phyloP scores from a whole-genome alignment of 2,113 vertebrate genomes.

The Glaucomys volans region DNA sequence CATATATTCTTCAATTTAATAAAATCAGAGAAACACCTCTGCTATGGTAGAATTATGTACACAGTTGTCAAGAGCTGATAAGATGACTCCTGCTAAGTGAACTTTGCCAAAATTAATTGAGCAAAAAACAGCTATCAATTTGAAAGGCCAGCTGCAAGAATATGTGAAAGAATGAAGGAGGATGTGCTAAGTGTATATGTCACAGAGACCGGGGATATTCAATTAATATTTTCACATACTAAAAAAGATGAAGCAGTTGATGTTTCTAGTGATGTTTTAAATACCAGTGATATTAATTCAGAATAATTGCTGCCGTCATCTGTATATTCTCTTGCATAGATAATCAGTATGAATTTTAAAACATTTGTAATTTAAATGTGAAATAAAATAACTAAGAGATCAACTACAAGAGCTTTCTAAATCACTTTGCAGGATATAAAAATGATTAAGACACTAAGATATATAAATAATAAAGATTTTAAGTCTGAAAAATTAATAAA shows the following conservation, averaged over 20 bases:
- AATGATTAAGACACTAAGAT: background rate
- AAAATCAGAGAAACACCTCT: conserved; percentile 27
- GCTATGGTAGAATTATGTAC: conserved; percentile 54
- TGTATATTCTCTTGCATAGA: background rate
- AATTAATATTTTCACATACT: conserved; percentile 31
- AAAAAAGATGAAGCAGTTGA: conserved; percentile 11
- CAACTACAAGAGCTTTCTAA: background rate
- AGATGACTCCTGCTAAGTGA: conserved; percentile 72
- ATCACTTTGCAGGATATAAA: background rate
- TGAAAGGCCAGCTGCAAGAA: conserved; percentile 78
- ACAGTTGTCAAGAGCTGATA: conserved; percentile 66
- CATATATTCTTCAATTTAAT: conserved; percentile 56
- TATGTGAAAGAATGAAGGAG: background rate
- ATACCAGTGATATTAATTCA: background rate
- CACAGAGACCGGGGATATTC: background rate
- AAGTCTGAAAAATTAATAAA: background rate
- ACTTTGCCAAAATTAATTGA: conserved; percentile 83
- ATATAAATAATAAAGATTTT: background rate
- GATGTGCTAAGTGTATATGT: background rate
- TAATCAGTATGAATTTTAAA: background rate
- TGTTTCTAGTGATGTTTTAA: conserved; percentile 11
- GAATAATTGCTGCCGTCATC: background rate
- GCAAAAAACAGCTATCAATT: conserved; percentile 63
- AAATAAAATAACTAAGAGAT: background rate
- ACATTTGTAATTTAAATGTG: background rate